Base-by-base conservation (phyloP, 2,888 invertebrate species). In the Lithophane semibrunnea region DNA sequence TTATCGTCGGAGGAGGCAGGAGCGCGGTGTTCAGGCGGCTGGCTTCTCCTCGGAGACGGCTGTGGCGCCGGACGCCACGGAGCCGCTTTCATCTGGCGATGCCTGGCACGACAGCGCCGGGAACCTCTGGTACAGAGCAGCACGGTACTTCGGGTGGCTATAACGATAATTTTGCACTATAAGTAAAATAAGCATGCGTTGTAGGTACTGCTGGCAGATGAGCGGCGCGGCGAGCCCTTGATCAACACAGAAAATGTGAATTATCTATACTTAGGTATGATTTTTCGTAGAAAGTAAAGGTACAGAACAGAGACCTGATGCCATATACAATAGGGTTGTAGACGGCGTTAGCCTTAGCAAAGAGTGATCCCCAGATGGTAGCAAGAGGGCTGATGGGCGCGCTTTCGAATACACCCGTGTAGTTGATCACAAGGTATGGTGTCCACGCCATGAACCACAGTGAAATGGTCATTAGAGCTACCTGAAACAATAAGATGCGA, bases 381-480 rank as follows among this genome's bases (percentile, higher is more conserved):
- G 98, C 98, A 86, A 99, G 96, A 24, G 99, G 99, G 86, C 97
- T 98, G 88, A 99, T 97, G 67, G 97, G 97, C 64, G 97, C 97
- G 77, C 97, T 97, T 89, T 98, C 98, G 91, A 98, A 98, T 75
- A 98, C 97, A 64, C 99, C 99, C 82, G 98, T 96, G 91, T 97
- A 98, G 94, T 99, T 98, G 91, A 99, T 98, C 73, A 98, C 97
- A 86, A 98, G 95, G 91, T 99, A 99, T 13, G 99, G 99, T 44
- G 98, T 98, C 99, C 99, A 99, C 68, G 99, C 99, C 97, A 98
- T 97, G 96, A 99, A 98, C 98, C 99, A 99, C 87, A 99, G 95
- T 0, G 98, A 97, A 90, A 99, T 98, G 82, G 99, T 99, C 97
- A 98, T 98, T 92, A 99, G 96, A 73, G 99, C 99, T 74, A 99